phyloP scores from a whole-genome alignment of 2,113 vertebrate species.

The Uria aalge region DNA sequence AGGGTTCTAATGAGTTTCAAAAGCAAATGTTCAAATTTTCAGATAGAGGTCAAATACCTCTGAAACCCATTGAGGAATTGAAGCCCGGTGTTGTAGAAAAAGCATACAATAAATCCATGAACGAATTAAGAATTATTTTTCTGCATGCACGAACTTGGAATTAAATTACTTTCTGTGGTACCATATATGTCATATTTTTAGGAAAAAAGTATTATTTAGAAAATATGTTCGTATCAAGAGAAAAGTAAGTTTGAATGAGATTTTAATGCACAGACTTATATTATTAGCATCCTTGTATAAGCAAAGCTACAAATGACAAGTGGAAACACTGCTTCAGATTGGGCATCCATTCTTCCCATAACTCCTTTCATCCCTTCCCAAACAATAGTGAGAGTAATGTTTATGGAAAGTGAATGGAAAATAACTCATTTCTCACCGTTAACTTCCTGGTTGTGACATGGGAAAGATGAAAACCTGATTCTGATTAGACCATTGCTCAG shows the following conservation, averaged over 20 bases:
- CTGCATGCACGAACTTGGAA: background rate
- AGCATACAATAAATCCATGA: background rate
- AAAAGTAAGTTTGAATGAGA: background rate
- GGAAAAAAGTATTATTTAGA: background rate
- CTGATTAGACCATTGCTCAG: background rate
- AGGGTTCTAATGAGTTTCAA: background rate
- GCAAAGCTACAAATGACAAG: background rate
- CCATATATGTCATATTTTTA: background rate
- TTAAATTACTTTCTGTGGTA: background rate
- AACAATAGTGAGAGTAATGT: background rate
- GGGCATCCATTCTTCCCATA: background rate
- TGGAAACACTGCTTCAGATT: background rate
- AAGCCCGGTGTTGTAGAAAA: background rate
- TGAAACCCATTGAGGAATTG: background rate
- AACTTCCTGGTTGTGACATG: background rate
- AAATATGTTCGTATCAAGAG: background rate
- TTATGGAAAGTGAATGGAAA: background rate
- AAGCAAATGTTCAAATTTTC: background rate
- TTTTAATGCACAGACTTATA: background rate
- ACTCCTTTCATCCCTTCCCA: background rate
- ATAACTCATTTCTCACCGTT: background rate
- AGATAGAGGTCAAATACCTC: background rate
- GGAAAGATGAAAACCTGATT: background rate
- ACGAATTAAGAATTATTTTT: background rate
- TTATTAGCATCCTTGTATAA: background rate